Conservation (phyloP, 2,113 vertebrate genomes). For the Tupaia tana region DNA sequence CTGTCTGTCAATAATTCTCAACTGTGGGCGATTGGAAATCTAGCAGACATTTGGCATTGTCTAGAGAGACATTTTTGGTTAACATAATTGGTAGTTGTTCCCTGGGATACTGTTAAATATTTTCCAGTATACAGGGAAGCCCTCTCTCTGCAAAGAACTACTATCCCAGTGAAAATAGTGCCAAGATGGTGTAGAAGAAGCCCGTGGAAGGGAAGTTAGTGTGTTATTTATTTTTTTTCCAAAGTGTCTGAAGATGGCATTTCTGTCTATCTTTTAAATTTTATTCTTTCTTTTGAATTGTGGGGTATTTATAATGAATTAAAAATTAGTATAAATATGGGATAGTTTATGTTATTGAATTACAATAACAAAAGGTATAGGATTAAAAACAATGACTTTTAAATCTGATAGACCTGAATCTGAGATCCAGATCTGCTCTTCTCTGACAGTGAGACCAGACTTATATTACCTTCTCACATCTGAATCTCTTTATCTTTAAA, state of each 20-base stretch:
- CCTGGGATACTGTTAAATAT: neutral
- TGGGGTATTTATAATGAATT: neutral
- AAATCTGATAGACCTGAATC: neutral
- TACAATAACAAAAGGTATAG: neutral
- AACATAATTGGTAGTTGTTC: neutral
- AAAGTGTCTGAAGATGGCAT: neutral
- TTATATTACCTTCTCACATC: neutral
- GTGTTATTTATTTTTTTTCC: neutral
- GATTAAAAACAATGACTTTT: neutral
- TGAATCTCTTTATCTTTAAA: neutral
- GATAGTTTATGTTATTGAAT: neutral
- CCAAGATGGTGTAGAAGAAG: neutral
- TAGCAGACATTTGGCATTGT: neutral
- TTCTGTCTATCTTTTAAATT: neutral
- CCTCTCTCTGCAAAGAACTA: neutral
- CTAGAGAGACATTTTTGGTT: neutral
- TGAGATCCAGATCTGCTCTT: neutral
- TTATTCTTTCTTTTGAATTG: neutral
- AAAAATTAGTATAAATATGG: neutral
- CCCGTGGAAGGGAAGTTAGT: rapidly evolving
- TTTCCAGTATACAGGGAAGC: neutral
- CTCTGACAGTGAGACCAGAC: neutral
- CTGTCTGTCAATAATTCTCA: neutral
- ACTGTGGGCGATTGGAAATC: neutral
- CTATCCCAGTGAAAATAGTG: rapidly evolving